Conservation (phyloP, 2,888 invertebrate genomes). For the Tenthredo distinguenda region DNA sequence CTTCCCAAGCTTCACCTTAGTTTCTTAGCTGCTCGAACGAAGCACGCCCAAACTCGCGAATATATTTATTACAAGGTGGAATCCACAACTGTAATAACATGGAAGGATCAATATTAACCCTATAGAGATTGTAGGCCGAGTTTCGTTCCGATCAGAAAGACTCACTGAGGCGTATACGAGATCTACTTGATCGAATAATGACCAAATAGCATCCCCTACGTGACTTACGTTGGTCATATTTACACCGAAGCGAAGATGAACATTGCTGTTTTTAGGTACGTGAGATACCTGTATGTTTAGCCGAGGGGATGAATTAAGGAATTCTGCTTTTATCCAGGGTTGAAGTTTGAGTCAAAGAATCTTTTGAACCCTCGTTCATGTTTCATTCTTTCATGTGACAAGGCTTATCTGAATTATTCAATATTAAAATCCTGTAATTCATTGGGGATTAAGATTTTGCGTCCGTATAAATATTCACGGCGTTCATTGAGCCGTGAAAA, state of each 20-base stretch:
- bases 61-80: slow-evolving; percentile 13
- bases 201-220: background rate
- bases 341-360: background rate
- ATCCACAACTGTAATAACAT: slow-evolving; percentile 39
- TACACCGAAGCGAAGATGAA: background rate
- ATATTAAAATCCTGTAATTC: slow-evolving; percentile 4
- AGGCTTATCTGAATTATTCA: slow-evolving; percentile 8
- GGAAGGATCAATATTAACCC: slow-evolving; percentile 30
- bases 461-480: background rate
- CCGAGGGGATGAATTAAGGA: background rate
- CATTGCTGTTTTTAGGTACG: background rate
- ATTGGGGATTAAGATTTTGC: background rate
- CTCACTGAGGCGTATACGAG: background rate
- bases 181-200: slow-evolving; percentile 12
- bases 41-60: background rate
- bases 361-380: background rate
- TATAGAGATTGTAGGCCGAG: background rate
- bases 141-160: background rate
- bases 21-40: background rate
- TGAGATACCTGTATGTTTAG: background rate
- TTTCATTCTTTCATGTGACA: background rate
- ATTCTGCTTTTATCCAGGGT: background rate
- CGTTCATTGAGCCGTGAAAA: background rate
- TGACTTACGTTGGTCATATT: background rate
- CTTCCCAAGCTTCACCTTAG: slow-evolving; percentile 1